Percentiles rank a stretch among this genome's conserved stretches.
Evolutionary conservation across 2,888 invertebrate species (phyloP).

Genomic region (Hybos culiciformis): DNA sequence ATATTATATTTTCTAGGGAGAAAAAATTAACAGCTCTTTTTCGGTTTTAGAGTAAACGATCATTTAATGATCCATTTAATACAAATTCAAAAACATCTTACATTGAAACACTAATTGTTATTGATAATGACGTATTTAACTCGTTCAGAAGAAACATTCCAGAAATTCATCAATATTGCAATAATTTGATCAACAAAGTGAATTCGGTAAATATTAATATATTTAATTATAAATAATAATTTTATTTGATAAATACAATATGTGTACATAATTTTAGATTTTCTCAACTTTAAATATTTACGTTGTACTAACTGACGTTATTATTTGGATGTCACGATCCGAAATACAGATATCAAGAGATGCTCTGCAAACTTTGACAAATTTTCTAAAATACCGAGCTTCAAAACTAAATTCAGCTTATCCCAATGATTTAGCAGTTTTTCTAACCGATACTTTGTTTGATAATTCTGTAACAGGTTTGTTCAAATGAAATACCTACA

Average conservation of each 20-base stretch:
- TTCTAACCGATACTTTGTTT: conserved; percentile 69
- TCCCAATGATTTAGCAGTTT: conserved; percentile 94
- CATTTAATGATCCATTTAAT: conserved; percentile 83
- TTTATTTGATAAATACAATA: background rate
- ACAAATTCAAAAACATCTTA: conserved; percentile 73
- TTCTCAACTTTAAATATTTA: conserved; percentile 92
- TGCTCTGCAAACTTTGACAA: conserved; percentile 77
- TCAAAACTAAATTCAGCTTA: conserved; percentile 63
- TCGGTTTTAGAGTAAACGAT: too few species aligned
- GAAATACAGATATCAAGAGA: conserved; percentile 68
- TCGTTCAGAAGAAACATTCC: conserved; percentile 60
- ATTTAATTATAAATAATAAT: background rate
- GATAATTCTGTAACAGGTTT: conserved; percentile 77
- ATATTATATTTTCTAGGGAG: too few species aligned
- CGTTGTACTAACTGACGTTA: conserved; percentile 91
- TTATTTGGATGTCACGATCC: conserved; percentile 85
- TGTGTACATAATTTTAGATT: conserved; percentile 52
- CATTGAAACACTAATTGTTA: conserved; percentile 79
- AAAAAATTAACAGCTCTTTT: too few species aligned
- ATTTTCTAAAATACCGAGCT: conserved; percentile 80
- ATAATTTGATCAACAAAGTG: conserved; percentile 89
- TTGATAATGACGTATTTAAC: conserved; percentile 72
- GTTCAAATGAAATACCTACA: conserved; percentile 5
- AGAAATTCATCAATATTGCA: conserved; percentile 68
- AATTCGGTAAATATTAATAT: conserved; percentile 63